phyloP scores from a whole-genome alignment of 2,888 invertebrate species.

The Corbicula japonica region DNA sequence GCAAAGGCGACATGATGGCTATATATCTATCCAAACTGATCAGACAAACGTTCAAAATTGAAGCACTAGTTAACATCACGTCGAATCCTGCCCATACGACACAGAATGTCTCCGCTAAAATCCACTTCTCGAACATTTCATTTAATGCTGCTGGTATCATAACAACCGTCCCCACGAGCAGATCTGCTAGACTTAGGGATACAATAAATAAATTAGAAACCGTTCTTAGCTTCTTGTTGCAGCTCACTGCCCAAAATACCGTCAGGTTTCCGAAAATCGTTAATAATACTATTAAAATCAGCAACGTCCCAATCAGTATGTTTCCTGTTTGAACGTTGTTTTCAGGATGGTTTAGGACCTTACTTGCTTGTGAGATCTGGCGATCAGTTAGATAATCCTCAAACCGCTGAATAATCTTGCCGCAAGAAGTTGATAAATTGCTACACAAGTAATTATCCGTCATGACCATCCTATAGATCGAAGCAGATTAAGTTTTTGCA shows the following conservation, averaged over 20 bases:
- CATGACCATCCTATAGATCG: constrained; percentile 14
- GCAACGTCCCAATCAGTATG: constrained; percentile 64
- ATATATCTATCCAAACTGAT: constrained; percentile 81
- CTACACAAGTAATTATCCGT: neutral
- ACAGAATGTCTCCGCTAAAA: constrained; percentile 73
- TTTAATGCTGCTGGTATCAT: constrained; percentile 80
- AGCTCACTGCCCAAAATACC: constrained; percentile 75
- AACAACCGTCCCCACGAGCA: constrained; percentile 79
- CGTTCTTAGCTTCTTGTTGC: constrained; percentile 72
- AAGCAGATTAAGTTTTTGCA: no score
- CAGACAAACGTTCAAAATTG: constrained; percentile 79
- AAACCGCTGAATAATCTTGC: neutral
- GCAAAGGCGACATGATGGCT: constrained; percentile 79
- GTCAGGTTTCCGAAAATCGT: constrained; percentile 76
- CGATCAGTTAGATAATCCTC: no score
- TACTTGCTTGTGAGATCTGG: no score
- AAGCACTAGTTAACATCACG: constrained; percentile 81
- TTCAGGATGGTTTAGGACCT: no score
- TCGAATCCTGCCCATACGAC: constrained; percentile 81
- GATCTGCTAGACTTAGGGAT: constrained; percentile 78
- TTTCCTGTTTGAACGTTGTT: constrained; percentile 54
- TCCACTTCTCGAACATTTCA: constrained; percentile 77
- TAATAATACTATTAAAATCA: constrained; percentile 70
- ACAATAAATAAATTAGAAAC: constrained; percentile 81
- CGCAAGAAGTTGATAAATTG: neutral